Base-by-base conservation (phyloP, 2,113 vertebrate species). In the Protomyctophum bolini region DNA sequence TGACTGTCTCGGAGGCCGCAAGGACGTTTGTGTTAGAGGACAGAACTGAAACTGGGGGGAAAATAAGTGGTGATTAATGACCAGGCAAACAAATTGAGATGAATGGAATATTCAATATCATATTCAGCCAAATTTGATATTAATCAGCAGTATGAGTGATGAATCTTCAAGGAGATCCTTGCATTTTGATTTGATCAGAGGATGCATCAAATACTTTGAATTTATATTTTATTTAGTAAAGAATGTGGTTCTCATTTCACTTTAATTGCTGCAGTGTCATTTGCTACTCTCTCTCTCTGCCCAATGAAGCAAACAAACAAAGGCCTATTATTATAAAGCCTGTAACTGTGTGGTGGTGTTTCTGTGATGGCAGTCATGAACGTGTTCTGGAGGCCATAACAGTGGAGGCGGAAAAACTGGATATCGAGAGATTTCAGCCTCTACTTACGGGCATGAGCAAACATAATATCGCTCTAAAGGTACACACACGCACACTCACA, bases 301-400 rank as follows among this genome's bases (percentile, higher is more conserved):
- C 33, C 5, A 6, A 41, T 41, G 33, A 41, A 41, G 33, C 33
- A 41, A 41, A 6, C 33, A 41, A 41, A 41, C 33, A 41, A 41
- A 41, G 0, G 5, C 3, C 33, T 41, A 41, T 41, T 21, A 41
- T 41, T 41, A 41, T 41, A 41, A 41, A 41, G 33, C 33, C 33
- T 41, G 33, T 41, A 41, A 41, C 33, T 41, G 55, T 58, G 62
- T 50, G 52, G 48, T 41, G 33, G 48, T 62, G 8, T 67, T 3
- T 72, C 6, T 55, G 3, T 72, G n/a, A 29, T 66, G 80, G 15
- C 75, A 95, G 95, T 72, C 92, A 97, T 75, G 95, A 95, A 79
- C 93, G 93, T 15, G 95, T 97, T 81, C 87, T 97, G 77, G 95
- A 94, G 81, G 94, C 94, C 1, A 89, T 97, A 70, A 96, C 95